Evolutionary conservation across 2,888 invertebrate genomes (phyloP).

Genomic region (Eueremaeus valkanovi): DNA sequence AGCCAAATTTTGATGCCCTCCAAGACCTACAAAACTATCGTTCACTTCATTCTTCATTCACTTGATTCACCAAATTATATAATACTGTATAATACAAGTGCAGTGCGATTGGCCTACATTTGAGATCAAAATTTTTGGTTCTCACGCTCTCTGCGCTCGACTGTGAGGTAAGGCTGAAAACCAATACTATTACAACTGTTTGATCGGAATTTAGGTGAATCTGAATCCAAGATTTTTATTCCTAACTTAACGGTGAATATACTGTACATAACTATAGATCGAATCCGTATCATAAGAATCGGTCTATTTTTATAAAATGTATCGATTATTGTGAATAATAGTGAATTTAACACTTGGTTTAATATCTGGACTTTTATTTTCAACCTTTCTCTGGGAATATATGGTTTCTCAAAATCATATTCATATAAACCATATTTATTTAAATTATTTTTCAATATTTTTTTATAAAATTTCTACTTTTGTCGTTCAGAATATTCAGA

Average conservation of each 20-base stretch:
- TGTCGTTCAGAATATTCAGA: too few species aligned
- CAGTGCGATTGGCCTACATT: not conserved
- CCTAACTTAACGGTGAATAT: not conserved
- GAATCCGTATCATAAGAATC: not conserved
- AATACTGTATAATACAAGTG: slow-evolving; percentile 7
- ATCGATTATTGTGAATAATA: not conserved
- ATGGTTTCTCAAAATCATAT: too few species aligned
- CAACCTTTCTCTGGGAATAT: too few species aligned
- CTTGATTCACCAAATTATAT: slow-evolving; percentile 1
- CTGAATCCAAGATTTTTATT: not conserved
- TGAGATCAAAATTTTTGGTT: not conserved
- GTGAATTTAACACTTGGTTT: not conserved
- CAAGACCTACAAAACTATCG: not conserved
- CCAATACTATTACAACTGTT: not conserved
- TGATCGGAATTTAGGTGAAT: slow-evolving; percentile 11
- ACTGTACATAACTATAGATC: not conserved
- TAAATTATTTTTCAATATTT: too few species aligned
- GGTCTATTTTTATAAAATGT: not conserved
- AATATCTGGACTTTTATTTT: not conserved
- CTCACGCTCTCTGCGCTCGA: not conserved
- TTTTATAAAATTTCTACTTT: too few species aligned
- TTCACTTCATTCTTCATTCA: slow-evolving; percentile 4
- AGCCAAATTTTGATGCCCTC: not conserved
- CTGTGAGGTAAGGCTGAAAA: not conserved
- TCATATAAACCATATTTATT: too few species aligned